A percentile compares a stretch with the other conserved stretches of the same genome.
These are phyloP conservation scores for Limanda limanda DNA, from an alignment of 2,113 vertebrate species.

Conservation along the genomic window DNA sequence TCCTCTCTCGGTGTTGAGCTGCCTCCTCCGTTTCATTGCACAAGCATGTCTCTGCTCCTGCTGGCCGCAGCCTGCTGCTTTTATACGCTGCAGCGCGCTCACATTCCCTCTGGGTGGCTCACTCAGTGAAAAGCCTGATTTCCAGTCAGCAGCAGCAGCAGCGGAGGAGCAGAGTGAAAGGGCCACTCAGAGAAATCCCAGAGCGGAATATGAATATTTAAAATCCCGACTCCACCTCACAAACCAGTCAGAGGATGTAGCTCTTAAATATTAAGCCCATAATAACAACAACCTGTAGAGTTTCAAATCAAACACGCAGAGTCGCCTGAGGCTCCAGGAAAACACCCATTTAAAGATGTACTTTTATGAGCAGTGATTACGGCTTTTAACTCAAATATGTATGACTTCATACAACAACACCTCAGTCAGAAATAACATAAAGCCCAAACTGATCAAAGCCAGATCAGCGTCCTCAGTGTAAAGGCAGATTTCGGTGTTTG, in stretches of 20 bases:
- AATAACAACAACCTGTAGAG: neutral
- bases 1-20: constrained; percentile 3
- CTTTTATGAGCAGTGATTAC: constrained; percentile 2
- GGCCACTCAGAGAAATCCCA: neutral
- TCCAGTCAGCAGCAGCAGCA: constrained; percentile 3
- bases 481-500: neutral
- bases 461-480: neutral
- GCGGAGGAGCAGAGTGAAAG: neutral
- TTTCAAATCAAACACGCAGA: neutral
- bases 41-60: constrained; percentile 34
- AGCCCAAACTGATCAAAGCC: neutral
- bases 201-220: constrained; percentile 26
- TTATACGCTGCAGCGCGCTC: constrained; percentile 61
- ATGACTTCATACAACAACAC: constrained; percentile 16
- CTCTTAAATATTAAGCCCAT: constrained; percentile 1
- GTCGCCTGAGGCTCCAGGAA: neutral
- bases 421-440: neutral
- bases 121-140: neutral
- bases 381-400: neutral
- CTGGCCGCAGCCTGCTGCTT: constrained; percentile 19
- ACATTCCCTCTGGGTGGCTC: constrained; percentile 64
- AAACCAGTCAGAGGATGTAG: neutral
- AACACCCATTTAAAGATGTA: neutral
- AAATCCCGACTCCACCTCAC: constrained; percentile 5
- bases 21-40: constrained; percentile 36